Percentiles rank a stretch among this genome's conserved stretches.
phyloP scores from a whole-genome alignment of 1,140 invertebrate genomes.

The Oncopodura yosiiana region DNA sequence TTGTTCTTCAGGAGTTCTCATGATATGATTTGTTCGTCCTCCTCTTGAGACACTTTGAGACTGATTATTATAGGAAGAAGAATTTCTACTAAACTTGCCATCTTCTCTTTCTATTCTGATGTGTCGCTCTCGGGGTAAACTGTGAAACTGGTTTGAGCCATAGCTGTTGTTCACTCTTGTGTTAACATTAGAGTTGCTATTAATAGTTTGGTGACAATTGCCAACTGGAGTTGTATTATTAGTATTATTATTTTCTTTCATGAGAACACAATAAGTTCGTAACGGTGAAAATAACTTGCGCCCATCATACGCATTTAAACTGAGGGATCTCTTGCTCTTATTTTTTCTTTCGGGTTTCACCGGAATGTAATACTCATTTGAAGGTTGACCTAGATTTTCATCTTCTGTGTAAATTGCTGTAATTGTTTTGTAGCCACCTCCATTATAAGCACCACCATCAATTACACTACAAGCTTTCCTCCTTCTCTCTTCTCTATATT shows the following conservation, averaged over 20 bases:
- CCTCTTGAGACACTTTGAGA: too few relatives aligned
- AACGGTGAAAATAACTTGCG: constrained; percentile 27
- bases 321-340: constrained; percentile 15
- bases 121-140: constrained; percentile 13
- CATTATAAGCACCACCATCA: too few relatives aligned
- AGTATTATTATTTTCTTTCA: constrained; percentile 23
- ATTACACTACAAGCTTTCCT: background rate
- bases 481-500: constrained; percentile 6
- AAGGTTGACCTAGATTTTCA: background rate
- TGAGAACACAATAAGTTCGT: constrained; percentile 27
- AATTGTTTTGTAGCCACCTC: too few relatives aligned
- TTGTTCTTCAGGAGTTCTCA: too few relatives aligned
- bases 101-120: constrained; percentile 20
- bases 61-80: constrained; percentile 4
- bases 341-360: constrained; percentile 25
- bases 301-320: constrained; percentile 28
- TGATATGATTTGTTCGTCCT: too few relatives aligned
- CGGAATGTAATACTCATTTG: background rate
- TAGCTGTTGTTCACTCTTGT: constrained; percentile 5
- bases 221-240: background rate
- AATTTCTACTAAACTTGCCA: constrained; percentile 8
- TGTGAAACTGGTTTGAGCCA: constrained; percentile 11
- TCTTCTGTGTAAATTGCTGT: background rate
- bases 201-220: background rate
- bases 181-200: constrained; percentile 5